phyloP scores from a whole-genome alignment of 2,888 invertebrate genomes.

The Drosophila affinis region DNA sequence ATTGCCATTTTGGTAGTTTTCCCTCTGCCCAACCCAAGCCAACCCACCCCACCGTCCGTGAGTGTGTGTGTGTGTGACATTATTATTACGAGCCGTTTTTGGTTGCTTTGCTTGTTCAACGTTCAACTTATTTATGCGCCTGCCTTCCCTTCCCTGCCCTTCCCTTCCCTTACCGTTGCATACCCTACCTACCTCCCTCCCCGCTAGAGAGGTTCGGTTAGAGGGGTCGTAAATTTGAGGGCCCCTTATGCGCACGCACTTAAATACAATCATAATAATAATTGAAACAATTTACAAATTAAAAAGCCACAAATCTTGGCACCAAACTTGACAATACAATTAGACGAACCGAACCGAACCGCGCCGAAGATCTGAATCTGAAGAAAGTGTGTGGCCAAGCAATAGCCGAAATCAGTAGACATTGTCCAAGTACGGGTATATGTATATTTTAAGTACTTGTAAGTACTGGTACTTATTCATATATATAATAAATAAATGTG shows the following conservation, averaged over 20 bases:
- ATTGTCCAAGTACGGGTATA: slow-evolving; percentile 11
- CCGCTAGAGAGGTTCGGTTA: slow-evolving; percentile 38
- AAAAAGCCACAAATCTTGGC: slow-evolving; percentile 81
- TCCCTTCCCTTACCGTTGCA: slow-evolving; percentile 16
- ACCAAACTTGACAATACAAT: slow-evolving; percentile 74
- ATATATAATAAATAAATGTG: slow-evolving; percentile 14
- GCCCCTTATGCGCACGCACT: slow-evolving; percentile 76
- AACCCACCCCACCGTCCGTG: slow-evolving; percentile 17
- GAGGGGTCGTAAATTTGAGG: slow-evolving; percentile 72
- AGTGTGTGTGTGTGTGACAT: slow-evolving; percentile 65
- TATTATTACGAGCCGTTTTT: slow-evolving; percentile 77
- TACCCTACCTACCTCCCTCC: slow-evolving; percentile 15
- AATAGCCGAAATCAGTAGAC: slow-evolving; percentile 33
- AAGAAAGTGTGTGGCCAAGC: slow-evolving; percentile 51
- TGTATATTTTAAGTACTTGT: slow-evolving; percentile 6
- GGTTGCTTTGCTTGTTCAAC: slow-evolving; percentile 74
- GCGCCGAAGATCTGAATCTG: neutral
- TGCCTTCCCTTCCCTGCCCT: slow-evolving; percentile 26
- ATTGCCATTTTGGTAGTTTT: slow-evolving; percentile 77
- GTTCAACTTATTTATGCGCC: slow-evolving; percentile 75
- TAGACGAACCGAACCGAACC: slow-evolving; percentile 32
- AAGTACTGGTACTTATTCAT: neutral
- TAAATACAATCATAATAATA: slow-evolving; percentile 79
- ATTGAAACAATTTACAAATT: slow-evolving; percentile 80
- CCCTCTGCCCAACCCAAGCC: slow-evolving; percentile 15